phyloP scores from a whole-genome alignment of 2,888 invertebrate genomes.

The Tipula helvola region DNA sequence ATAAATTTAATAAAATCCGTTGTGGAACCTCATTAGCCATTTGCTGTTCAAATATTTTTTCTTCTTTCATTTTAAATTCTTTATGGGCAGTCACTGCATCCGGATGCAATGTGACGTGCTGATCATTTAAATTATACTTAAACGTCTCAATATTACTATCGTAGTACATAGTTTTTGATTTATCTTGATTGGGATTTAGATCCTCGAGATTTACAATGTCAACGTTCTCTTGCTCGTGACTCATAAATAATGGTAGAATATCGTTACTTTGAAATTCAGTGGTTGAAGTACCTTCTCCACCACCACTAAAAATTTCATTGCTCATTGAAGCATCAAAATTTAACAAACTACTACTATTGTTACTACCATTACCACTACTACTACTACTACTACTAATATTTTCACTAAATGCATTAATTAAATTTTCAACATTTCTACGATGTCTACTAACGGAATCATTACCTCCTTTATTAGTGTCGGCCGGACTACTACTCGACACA shows the following conservation, averaged over 20 bases:
- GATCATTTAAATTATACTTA: constrained; percentile 11
- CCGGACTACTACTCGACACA: not conserved
- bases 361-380: not conserved
- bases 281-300: not conserved
- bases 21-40: constrained; percentile 26
- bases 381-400: not conserved
- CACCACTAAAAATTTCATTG: not conserved
- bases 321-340: not conserved
- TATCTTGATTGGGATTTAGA: constrained; percentile 22
- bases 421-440: not conserved
- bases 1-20: constrained; percentile 68
- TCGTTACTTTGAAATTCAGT: not conserved
- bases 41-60: not conserved
- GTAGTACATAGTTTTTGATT: constrained; percentile 25
- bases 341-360: not conserved
- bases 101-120: not conserved
- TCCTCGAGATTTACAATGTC: constrained; percentile 31
- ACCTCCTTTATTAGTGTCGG: constrained; percentile 31
- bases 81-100: not conserved
- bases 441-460: constrained; percentile 23
- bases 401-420: not conserved
- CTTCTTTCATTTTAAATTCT: not conserved
- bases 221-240: constrained; percentile 22
- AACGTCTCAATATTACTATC: constrained; percentile 12
- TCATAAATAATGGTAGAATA: not conserved